Evolutionary conservation across 1,140 invertebrate genomes (phyloP), one percentile per base, ranked within the genome.

Genomic region (Tetragonula clypearis): DNA sequence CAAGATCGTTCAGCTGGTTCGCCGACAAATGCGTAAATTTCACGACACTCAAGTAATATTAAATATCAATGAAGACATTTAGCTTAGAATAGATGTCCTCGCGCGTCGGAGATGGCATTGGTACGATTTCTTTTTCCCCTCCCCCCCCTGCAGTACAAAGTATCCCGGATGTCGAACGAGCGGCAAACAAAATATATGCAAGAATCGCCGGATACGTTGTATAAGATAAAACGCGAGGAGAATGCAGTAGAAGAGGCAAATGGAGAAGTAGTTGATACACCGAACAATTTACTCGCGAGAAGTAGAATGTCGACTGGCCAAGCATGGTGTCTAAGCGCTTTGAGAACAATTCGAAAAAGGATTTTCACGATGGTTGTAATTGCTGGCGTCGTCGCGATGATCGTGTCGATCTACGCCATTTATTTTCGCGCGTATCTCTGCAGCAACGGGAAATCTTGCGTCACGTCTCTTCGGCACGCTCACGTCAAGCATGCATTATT

Each of bases 11-110:
- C 84, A 88, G 9, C 85, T 94, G 55, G 90, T 90, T 26, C 89
- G 90, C 30, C 84, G 91, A 62, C 93, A 94, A 86, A 92, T 93
- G 60, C 58, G 84, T 81, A 90, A 91, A 76, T 76, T 88, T n/a
- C 82, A 86, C 62, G 55, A 89, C 21, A 79, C 26, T 66, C 79
- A 92, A 90, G 92, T 92, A 92, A 82, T 65, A 19, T 56, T 6
- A 53, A n/a, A 41, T 49, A 35, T 30, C 5, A 53, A 1, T 56
- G 49, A 49, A 56, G 17, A 21, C 23, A 19, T 58, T 53, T 53
- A 62, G 8, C 74, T 80, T 26, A n/a, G 23, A 60, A 53, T 65
- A n/a, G n/a, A 66, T 76, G 4, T 12, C 8, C 2, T 75, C 2
- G 5, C 53, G 26, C 53, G 30, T 53, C 35, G 19, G 56, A 56